These are phyloP conservation scores for Yponomeuta evonymella DNA, from an alignment of 2,888 invertebrate species.

Conservation along the genomic window DNA sequence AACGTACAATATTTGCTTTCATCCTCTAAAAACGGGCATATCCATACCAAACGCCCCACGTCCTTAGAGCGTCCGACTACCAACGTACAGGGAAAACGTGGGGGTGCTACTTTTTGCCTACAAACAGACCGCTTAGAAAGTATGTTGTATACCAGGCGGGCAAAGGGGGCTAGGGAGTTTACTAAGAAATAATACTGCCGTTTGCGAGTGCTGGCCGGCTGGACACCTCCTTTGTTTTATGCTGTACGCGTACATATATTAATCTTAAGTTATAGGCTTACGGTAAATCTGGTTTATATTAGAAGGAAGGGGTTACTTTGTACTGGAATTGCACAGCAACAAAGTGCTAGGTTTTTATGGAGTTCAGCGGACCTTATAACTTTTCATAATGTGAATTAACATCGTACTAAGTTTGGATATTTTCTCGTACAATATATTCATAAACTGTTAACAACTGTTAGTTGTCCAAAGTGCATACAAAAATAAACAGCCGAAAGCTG, in stretches of 20 bases:
- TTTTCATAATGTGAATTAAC: too few relatives aligned
- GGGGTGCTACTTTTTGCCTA: conserved; percentile 62
- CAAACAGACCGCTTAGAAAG: conserved; percentile 63
- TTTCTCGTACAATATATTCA: too few relatives aligned
- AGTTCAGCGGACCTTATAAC: too few relatives aligned
- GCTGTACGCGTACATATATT: conserved; percentile 13
- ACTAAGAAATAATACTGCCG: conserved; percentile 69
- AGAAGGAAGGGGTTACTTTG: background rate
- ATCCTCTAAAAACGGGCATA: background rate
- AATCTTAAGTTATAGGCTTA: background rate
- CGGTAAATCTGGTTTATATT: background rate
- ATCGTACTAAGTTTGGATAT: too few relatives aligned
- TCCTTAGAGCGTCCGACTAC: background rate
- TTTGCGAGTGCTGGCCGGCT: conserved; percentile 52
- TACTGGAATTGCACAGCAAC: background rate
- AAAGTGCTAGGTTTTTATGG: too few relatives aligned
- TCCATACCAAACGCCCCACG: background rate
- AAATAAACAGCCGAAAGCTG: too few relatives aligned
- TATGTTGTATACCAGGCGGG: conserved; percentile 31
- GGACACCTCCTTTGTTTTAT: conserved; percentile 32
- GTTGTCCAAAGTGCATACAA: too few relatives aligned
- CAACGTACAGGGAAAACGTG: conserved; percentile 29
- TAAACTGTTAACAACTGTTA: too few relatives aligned
- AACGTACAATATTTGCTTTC: background rate
- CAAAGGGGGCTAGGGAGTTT: conserved; percentile 14